A percentile compares a stretch with the other conserved stretches of the same genome.
Conservation (phyloP, 2,888 invertebrate species). For the Steinernema hermaphroditum region DNA sequence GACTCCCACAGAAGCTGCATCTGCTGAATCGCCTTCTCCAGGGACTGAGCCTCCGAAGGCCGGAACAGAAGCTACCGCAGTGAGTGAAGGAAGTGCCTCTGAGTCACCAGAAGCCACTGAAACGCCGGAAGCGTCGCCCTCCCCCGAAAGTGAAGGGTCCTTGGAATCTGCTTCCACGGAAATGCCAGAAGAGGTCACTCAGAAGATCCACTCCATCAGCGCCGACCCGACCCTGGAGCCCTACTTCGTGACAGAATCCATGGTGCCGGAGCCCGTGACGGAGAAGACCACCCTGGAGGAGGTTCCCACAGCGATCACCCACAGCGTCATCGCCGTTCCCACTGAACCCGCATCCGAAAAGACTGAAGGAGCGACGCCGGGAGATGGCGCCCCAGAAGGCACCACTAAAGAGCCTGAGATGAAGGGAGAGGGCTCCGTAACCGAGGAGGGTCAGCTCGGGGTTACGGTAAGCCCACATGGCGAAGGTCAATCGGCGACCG, state of each 20-base stretch:
- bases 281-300: neutral
- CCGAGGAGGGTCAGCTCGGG: neutral
- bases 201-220: slow-evolving; percentile 1
- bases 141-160: neutral
- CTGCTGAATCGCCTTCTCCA: neutral
- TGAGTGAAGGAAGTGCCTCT: neutral
- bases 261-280: neutral
- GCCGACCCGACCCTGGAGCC: neutral
- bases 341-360: neutral
- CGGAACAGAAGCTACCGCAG: neutral
- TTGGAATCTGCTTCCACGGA: neutral
- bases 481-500: neutral
- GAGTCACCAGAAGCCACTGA: neutral
- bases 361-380: neutral
- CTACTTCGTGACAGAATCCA: neutral
- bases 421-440: no score
- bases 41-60: neutral
- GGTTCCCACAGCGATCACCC: slow-evolving; percentile 17
- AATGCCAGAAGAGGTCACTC: neutral
- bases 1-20: neutral
- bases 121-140: neutral
- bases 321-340: neutral
- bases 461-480: neutral
- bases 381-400: no score
- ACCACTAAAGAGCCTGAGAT: no score